Conservation (phyloP, 1,140 invertebrate genomes). For the Anastrepha obliqua region DNA sequence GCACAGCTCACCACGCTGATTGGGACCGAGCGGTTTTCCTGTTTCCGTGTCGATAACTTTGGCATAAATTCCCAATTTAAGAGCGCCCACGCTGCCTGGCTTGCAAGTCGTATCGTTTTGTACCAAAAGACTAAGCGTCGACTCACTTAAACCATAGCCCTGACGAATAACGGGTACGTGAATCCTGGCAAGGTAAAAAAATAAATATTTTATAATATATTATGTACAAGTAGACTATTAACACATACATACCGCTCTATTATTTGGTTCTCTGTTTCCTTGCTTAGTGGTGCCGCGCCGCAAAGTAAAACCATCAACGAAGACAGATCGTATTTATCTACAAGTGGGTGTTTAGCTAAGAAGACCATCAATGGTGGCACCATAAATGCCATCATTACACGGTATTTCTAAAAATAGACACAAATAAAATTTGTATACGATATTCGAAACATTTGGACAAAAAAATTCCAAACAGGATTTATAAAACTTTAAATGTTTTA, state of each 20-base stretch:
- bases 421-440: neutral
- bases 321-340: conserved; percentile 78
- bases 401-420: conserved; percentile 67
- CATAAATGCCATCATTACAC: conserved; percentile 78
- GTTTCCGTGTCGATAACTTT: conserved; percentile 81
- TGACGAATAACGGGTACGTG: conserved; percentile 77
- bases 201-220: conserved; percentile 12
- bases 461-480: too few species aligned
- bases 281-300: conserved; percentile 76
- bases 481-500: too few species aligned
- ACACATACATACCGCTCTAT: conserved; percentile 61
- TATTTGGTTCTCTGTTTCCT: conserved; percentile 71
- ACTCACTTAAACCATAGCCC: conserved; percentile 84
- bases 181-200: conserved; percentile 60
- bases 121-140: conserved; percentile 74
- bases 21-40: conserved; percentile 78
- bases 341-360: conserved; percentile 79
- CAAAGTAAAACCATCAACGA: conserved; percentile 78
- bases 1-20: conserved; percentile 82
- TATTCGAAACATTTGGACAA: too few species aligned
- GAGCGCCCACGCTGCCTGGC: conserved; percentile 78
- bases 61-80: conserved; percentile 78
- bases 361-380: conserved; percentile 81
- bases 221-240: neutral
- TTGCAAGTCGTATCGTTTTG: conserved; percentile 75